These are phyloP conservation scores for Notolepis coatsorum DNA, from an alignment of 2,797 vertebrate genomes.

Conservation along the genomic window DNA sequence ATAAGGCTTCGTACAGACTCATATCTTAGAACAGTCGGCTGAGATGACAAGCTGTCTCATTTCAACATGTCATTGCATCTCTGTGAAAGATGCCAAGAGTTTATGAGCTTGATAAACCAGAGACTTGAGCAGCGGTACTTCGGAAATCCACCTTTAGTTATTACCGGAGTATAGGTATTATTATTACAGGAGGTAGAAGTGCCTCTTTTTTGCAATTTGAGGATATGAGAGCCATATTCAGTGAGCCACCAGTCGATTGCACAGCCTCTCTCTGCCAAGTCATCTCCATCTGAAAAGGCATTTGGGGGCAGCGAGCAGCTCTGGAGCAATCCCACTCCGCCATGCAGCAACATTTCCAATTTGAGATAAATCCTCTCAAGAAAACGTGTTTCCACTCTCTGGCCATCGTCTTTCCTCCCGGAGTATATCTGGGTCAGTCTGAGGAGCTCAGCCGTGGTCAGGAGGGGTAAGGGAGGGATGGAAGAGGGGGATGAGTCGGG, in stretches of 20 bases:
- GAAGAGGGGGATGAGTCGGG: constrained; percentile 16
- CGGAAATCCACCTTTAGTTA: neutral
- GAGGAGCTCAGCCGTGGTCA: constrained; percentile 37
- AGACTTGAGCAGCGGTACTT: constrained; percentile 17
- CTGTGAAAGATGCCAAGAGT: neutral
- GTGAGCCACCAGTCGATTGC: constrained; percentile 33
- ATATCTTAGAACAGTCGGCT: constrained; percentile 29
- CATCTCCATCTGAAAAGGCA: constrained; percentile 51
- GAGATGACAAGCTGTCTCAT: constrained; percentile 23
- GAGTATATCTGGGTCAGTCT: constrained; percentile 58
- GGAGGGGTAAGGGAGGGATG: constrained; percentile 40
- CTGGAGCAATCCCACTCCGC: constrained; percentile 26
- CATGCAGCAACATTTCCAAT: constrained; percentile 28
- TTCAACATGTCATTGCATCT: constrained; percentile 28
- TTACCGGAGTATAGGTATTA: neutral
- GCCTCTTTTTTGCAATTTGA: constrained; percentile 48
- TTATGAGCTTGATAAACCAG: constrained; percentile 22
- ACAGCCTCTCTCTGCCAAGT: constrained; percentile 65
- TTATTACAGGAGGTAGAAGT: constrained; percentile 33
- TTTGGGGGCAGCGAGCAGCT: constrained; percentile 50
- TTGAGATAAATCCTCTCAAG: constrained; percentile 54
- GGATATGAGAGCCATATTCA: constrained; percentile 31
- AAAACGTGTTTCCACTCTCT: constrained; percentile 42
- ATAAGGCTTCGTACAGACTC: constrained; percentile 51
- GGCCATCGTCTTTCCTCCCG: constrained; percentile 35